These are phyloP conservation scores for Brachypteracias leptosomus DNA, from an alignment of 2,113 vertebrate species.

Conservation along the genomic window DNA sequence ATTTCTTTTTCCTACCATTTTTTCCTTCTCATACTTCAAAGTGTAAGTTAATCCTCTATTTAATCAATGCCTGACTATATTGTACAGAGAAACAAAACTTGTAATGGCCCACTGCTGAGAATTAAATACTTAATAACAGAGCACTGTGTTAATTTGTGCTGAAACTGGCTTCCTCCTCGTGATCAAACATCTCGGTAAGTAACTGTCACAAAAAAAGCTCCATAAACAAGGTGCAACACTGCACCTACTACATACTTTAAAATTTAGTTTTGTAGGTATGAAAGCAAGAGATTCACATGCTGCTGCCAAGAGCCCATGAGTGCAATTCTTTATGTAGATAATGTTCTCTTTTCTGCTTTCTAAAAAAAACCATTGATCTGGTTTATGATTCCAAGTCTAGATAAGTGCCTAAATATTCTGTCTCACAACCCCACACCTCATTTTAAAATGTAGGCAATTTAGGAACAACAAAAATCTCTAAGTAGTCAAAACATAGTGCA, in stretches of 20 bases:
- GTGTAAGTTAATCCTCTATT: neutral
- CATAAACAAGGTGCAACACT: constrained; percentile 56
- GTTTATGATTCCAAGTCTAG: constrained; percentile 50
- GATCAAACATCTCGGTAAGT: constrained; percentile 69
- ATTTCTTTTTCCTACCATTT: neutral
- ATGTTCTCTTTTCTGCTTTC: constrained; percentile 5
- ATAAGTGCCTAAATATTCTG: constrained; percentile 14
- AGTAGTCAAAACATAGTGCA: neutral
- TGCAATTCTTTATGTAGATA: constrained; percentile 23
- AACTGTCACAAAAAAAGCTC: constrained; percentile 68
- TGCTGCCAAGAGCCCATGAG: neutral
- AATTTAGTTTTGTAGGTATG: constrained; percentile 8
- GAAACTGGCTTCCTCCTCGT: constrained; percentile 53
- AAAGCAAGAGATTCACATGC: constrained; percentile 8
- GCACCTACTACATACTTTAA: constrained; percentile 24
- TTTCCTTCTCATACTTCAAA: neutral
- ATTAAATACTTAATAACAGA: constrained; percentile 72
- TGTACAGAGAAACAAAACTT: constrained; percentile 14
- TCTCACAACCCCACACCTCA: constrained; percentile 19
- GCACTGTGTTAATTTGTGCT: constrained; percentile 59
- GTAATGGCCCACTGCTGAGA: constrained; percentile 41
- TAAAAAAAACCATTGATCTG: neutral
- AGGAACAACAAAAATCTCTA: constrained; percentile 34
- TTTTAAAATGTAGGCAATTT: constrained; percentile 54
- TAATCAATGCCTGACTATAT: constrained; percentile 10